phyloP scores from a whole-genome alignment of 2,113 vertebrate genomes.

The Pterocles burchelli region DNA sequence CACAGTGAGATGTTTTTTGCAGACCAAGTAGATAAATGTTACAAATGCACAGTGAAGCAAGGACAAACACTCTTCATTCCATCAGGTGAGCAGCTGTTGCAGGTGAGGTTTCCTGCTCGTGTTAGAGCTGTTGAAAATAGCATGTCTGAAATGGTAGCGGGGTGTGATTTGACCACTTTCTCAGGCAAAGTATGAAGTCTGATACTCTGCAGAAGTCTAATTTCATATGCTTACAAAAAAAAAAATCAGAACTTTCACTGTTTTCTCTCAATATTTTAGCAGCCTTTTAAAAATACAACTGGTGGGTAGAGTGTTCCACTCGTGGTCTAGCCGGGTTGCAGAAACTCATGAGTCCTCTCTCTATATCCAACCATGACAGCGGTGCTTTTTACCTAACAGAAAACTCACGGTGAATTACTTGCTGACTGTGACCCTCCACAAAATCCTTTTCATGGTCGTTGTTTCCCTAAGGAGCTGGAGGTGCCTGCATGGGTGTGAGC shows the following conservation, averaged over 20 bases:
- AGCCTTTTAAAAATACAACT: background rate
- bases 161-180: background rate
- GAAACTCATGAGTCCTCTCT: background rate
- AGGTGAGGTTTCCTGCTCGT: background rate
- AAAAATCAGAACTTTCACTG: background rate
- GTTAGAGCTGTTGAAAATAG: background rate
- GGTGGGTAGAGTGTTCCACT: background rate
- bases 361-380: background rate
- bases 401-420: background rate
- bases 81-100: constrained; percentile 82
- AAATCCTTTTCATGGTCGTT: background rate
- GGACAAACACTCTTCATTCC: constrained; percentile 97
- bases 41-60: constrained; percentile 95
- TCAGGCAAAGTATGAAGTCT: background rate
- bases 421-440: background rate
- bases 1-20: constrained; percentile 99
- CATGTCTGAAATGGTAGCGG: background rate
- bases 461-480: background rate
- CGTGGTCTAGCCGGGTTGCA: background rate
- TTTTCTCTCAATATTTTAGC: background rate
- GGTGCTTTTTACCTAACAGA: background rate
- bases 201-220: background rate
- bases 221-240: background rate
- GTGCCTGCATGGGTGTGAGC: background rate
- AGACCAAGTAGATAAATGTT: constrained; percentile 98